Percentiles rank a stretch among this genome's conserved stretches.
These are phyloP conservation scores for Champsocephalus esox DNA, from an alignment of 2,797 vertebrate species.

Conservation along the genomic window DNA sequence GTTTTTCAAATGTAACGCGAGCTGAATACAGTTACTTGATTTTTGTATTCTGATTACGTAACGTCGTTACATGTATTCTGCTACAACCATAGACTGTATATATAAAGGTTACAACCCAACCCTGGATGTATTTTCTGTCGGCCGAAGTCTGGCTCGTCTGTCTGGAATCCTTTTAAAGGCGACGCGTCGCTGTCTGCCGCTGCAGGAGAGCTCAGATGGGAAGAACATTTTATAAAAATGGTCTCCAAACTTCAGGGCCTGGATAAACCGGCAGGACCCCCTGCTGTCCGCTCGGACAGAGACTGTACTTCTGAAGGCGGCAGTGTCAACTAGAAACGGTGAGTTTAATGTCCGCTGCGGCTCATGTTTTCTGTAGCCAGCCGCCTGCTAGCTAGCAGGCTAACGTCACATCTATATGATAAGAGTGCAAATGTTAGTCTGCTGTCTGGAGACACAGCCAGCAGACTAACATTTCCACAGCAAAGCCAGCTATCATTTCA, in stretches of 20 bases:
- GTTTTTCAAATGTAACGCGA: too few relatives aligned
- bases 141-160: slow-evolving; percentile 78
- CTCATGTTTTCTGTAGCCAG: background rate
- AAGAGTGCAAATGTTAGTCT: slow-evolving; percentile 3
- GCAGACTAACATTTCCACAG: accelerated
- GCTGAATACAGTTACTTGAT: too few relatives aligned
- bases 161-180: slow-evolving; percentile 83
- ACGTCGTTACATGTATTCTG: too few relatives aligned
- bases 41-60: too few relatives aligned
- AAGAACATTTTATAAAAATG: slow-evolving; percentile 46
- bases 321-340: slow-evolving; percentile 56
- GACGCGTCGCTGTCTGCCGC: slow-evolving; percentile 67
- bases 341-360: slow-evolving; percentile 35
- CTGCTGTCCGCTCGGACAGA: slow-evolving; percentile 28
- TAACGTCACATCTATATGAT: slow-evolving; percentile 68
- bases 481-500: accelerated
- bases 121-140: slow-evolving; percentile 72
- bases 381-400: slow-evolving; percentile 64
- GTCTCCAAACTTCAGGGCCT: slow-evolving; percentile 37
- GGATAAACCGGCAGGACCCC: slow-evolving; percentile 31
- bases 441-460: background rate
- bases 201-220: slow-evolving; percentile 41
- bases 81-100: too few relatives aligned
- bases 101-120: too few relatives aligned
- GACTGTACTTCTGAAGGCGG: slow-evolving; percentile 17